Evolutionary conservation across 1,140 invertebrate species (phyloP).

Genomic region (Dreissena rostriformis): DNA sequence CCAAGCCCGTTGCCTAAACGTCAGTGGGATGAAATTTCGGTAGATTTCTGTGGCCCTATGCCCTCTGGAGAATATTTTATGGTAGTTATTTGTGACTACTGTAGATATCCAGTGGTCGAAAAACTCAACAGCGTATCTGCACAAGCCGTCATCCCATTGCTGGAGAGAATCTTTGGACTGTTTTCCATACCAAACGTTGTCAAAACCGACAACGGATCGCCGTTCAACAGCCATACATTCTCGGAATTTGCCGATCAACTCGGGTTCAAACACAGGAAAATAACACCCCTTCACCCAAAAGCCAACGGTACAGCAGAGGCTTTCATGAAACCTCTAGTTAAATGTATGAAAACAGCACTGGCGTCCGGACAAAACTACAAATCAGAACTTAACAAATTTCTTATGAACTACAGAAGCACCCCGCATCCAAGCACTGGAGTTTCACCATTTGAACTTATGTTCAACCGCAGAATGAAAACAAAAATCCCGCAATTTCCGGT

Average conservation of each 20-base stretch:
- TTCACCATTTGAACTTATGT: conserved; percentile 28
- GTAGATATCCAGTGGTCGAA: conserved; percentile 67
- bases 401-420: conserved; percentile 16
- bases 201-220: conserved; percentile 63
- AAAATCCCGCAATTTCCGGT: too few species aligned
- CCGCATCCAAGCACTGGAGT: conserved; percentile 6
- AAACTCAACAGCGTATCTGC: conserved; percentile 29
- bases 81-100: conserved; percentile 71
- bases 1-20: background rate
- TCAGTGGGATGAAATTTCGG: conserved; percentile 47
- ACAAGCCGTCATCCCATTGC: conserved; percentile 12
- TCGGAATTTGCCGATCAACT: conserved; percentile 11
- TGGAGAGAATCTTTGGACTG: conserved; percentile 57
- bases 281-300: conserved; percentile 12
- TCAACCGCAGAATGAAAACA: background rate
- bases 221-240: conserved; percentile 53
- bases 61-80: conserved; percentile 65
- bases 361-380: conserved; percentile 50
- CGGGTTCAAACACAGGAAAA: conserved; percentile 32
- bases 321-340: conserved; percentile 58
- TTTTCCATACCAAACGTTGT: conserved; percentile 52
- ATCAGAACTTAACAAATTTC: conserved; percentile 34
- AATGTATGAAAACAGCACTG: conserved; percentile 45
- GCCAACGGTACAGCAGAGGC: conserved; percentile 51
- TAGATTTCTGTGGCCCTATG: conserved; percentile 71